phyloP scores from a whole-genome alignment of 2,888 invertebrate species.

The Glaucopsyche alexis region DNA sequence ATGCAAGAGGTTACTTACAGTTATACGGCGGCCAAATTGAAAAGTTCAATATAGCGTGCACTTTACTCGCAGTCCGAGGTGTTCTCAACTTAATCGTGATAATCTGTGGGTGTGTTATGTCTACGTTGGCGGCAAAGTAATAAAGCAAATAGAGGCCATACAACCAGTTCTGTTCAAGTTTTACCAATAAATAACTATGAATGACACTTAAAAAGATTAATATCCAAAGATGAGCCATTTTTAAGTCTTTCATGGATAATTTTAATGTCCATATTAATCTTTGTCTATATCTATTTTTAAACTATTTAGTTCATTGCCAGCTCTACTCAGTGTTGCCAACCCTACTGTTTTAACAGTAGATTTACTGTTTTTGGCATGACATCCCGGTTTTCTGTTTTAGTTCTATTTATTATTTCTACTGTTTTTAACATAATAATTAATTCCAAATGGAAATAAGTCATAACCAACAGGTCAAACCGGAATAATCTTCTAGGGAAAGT shows the following conservation, averaged over 20 bases:
- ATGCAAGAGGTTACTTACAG: constrained; percentile 36
- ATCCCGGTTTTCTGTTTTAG: too few species aligned
- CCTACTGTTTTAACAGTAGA: too few species aligned
- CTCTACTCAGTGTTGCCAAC: too few species aligned
- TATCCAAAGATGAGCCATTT: not conserved
- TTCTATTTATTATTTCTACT: too few species aligned
- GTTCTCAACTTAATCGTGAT: constrained; percentile 49
- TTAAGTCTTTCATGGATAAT: not conserved
- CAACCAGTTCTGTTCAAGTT: constrained; percentile 47
- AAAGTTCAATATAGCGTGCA: constrained; percentile 45
- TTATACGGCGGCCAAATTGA: constrained; percentile 46
- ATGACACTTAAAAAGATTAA: constrained; percentile 18
- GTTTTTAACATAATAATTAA: too few species aligned
- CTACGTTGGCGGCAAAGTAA: constrained; percentile 69
- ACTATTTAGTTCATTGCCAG: not conserved
- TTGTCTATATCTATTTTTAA: not conserved
- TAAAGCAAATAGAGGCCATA: constrained; percentile 63
- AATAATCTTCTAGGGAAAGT: too few species aligned
- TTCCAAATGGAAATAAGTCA: too few species aligned
- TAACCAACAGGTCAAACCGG: too few species aligned
- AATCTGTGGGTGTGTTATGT: constrained; percentile 58
- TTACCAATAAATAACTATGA: constrained; percentile 35
- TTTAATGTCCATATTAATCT: not conserved
- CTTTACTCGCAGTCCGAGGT: constrained; percentile 46
- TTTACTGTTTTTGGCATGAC: too few species aligned